Conservation (phyloP, 2,888 invertebrate genomes). For the Ariolimax columbianus region DNA sequence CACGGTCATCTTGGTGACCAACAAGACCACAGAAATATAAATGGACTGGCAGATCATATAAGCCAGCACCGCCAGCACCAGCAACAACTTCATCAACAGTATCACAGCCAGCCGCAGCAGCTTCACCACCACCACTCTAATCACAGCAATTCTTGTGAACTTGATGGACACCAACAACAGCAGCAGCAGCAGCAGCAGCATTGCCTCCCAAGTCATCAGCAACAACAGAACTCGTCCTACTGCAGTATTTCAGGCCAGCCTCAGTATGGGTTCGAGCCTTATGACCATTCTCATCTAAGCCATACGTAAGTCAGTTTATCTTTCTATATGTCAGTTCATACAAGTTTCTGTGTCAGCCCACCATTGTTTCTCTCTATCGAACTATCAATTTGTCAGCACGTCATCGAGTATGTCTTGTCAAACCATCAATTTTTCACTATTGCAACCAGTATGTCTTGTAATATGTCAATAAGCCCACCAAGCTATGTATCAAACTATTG, state of each 20-base stretch:
- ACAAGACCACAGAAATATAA: constrained; percentile 4
- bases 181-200: constrained; percentile 38
- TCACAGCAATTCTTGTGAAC: constrained; percentile 21
- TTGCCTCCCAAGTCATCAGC: constrained; percentile 27
- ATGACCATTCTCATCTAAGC: constrained; percentile 25
- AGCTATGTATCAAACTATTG: no score
- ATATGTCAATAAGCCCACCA: no score
- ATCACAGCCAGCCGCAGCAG: constrained; percentile 38
- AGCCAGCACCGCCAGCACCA: constrained; percentile 38
- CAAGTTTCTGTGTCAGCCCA: no score
- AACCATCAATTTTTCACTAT: no score
- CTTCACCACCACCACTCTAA: constrained; percentile 23
- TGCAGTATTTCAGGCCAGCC: constrained; percentile 56
- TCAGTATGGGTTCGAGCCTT: constrained; percentile 26
- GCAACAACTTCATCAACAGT: constrained; percentile 48
- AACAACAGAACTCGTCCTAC: constrained; percentile 50
- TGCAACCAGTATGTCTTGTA: no score
- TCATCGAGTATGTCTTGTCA: no score
- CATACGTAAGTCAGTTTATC: constrained; percentile 45
- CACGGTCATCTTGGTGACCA: constrained; percentile 31
- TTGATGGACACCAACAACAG: constrained; percentile 23
- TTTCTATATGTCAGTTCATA: no score
- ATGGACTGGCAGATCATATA: constrained; percentile 27
- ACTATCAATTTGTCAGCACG: no score
- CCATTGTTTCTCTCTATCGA: no score